Evolutionary conservation across 1,140 invertebrate genomes (phyloP).

Genomic region (Lamellibrachia luymesi): DNA sequence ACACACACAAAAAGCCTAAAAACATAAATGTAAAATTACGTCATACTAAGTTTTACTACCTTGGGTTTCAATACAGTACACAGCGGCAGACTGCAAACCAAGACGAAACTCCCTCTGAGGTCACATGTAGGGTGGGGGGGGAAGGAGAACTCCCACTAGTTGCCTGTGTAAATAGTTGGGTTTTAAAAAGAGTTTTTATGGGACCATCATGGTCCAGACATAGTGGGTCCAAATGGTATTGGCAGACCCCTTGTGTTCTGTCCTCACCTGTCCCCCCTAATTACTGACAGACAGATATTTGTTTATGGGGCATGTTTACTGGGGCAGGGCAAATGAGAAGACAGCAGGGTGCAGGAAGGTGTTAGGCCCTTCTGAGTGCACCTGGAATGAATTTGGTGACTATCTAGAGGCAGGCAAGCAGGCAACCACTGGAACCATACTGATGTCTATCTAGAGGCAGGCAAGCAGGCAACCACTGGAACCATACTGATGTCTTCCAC

Average conservation of each 20-base stretch:
- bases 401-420: not conserved
- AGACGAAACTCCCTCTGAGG: too few relatives aligned
- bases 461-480: not conserved
- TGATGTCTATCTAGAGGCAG: not conserved
- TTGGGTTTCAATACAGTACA: too few relatives aligned
- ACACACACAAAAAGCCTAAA: too few relatives aligned
- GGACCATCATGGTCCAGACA: not conserved
- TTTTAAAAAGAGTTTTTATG: not conserved
- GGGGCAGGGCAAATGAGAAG: not conserved
- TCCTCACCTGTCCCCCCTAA: not conserved
- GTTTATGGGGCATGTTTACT: not conserved
- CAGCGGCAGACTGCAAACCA: too few relatives aligned
- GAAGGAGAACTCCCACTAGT: too few relatives aligned
- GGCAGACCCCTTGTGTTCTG: not conserved
- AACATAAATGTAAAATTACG: too few relatives aligned
- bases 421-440: not conserved
- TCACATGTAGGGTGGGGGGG: too few relatives aligned
- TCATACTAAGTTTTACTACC: too few relatives aligned
- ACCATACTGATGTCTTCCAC: too few relatives aligned
- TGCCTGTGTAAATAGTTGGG: not conserved
- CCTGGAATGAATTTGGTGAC: not conserved
- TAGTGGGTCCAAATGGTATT: not conserved
- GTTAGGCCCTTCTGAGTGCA: not conserved
- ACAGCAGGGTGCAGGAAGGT: not conserved
- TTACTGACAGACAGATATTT: not conserved